Evolutionary conservation across 1,140 invertebrate species (phyloP), one percentile per base, ranked within the genome.

Genomic region (Sitobion miscanthi): DNA sequence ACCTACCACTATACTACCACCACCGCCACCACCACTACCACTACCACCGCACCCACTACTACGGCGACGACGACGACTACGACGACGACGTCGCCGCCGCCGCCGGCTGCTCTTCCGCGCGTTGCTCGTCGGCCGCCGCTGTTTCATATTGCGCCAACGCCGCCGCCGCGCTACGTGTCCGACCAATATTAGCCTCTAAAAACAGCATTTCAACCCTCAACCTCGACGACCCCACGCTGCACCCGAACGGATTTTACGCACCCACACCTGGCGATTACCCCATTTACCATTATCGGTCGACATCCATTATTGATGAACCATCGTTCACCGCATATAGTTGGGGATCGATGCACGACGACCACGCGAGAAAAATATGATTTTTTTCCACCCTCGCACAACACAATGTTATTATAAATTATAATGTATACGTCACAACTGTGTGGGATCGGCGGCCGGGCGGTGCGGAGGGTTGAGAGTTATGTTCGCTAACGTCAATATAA

Each of bases 271-370:
- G 25, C 38, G 86, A 49, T 62, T 62, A 62, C 57, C 57, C 30
- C 20, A 89, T 54, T 89, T 54, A 89, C n/a, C n/a, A 52, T 89
- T 89, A 89, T 89, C 35, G 85, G 30, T 47, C 85, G 30, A 35
- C 49, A 54, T 89, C 87, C 87, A 35, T 89, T 52, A 52, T 89
- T n/a, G n/a, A 54, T 52, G 49, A 52, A 49, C 86, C 30, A n/a
- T n/a, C 45, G 45, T 49, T 87, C 86, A n/a, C 42, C 25, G 47
- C 25, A 42, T 45, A 45, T 45, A 85, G 38, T 38, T 25, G 23
- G 42, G n/a, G 62, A 69, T 69, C 62, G 62, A 69, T n/a, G 62
- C 62, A 69, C 30, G 30, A 77, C 62, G 62, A 17, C 30, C 62
- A n/a, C 14, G 62, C 30, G 30, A 85, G 83, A 85, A 85, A 85